Evolutionary conservation across 2,113 vertebrate genomes (phyloP).

Genomic region (Thomomys bottae): DNA sequence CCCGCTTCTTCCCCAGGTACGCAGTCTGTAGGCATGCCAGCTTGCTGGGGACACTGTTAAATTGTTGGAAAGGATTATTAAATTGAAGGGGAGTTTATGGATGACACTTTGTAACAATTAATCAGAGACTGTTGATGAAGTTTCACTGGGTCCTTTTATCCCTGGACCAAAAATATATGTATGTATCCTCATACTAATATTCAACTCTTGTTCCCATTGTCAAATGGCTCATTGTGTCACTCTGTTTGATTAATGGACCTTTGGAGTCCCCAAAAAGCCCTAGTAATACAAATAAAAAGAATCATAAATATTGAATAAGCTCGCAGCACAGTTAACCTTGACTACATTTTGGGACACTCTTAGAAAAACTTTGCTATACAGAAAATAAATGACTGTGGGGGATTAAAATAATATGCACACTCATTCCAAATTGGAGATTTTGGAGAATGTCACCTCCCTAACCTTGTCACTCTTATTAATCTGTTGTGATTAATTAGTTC

Average conservation of each 20-base stretch:
- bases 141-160: conserved; percentile 89
- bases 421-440: conserved; percentile 85
- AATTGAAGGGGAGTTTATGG: conserved; percentile 94
- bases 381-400: conserved; percentile 87
- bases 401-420: conserved; percentile 74
- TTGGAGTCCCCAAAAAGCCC: conserved; percentile 88
- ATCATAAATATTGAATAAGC: conserved; percentile 91
- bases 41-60: conserved; percentile 91
- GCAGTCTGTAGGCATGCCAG: conserved; percentile 91
- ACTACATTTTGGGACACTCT: conserved; percentile 87
- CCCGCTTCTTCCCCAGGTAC: conserved; percentile 84
- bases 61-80: conserved; percentile 93
- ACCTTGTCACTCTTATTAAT: conserved; percentile 93
- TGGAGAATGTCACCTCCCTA: conserved; percentile 92
- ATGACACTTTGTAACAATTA: conserved; percentile 95
- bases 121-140: conserved; percentile 93
- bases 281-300: conserved; percentile 89
- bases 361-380: conserved; percentile 83
- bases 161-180: conserved; percentile 65
- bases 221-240: conserved; percentile 91
- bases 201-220: conserved; percentile 87
- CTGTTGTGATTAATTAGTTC: conserved; percentile 94
- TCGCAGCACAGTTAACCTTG: conserved; percentile 88
- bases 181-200: conserved; percentile 70
- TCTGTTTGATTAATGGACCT: conserved; percentile 95